Evolutionary conservation across 2,888 invertebrate genomes (phyloP).

Genomic region (Ryuthela nishihirai): DNA sequence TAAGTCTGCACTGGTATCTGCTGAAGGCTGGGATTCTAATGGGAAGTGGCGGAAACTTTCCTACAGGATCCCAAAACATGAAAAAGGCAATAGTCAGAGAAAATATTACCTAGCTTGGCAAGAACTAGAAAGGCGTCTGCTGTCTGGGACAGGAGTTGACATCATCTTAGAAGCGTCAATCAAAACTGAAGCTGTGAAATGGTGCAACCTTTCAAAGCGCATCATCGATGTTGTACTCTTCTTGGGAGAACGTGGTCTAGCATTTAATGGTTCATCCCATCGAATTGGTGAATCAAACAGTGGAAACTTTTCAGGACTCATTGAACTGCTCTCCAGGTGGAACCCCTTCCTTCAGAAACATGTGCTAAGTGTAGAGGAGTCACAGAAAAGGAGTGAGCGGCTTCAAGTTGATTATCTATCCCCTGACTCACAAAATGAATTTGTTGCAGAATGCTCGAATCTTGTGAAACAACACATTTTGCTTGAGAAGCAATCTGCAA

Average conservation of each 20-base stretch:
- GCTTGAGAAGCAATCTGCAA: no score
- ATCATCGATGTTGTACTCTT: not conserved
- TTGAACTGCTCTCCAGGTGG: not conserved
- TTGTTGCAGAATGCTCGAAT: not conserved
- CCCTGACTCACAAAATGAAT: not conserved
- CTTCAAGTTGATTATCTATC: not conserved
- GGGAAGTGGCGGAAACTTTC: not conserved
- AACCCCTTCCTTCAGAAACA: constrained; percentile 1
- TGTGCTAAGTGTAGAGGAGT: constrained; percentile 1
- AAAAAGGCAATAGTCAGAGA: not conserved
- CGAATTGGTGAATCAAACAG: not conserved
- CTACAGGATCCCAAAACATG: not conserved
- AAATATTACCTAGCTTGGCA: not conserved
- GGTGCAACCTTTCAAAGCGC: not conserved
- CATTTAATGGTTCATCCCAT: not conserved
- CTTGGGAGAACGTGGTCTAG: not conserved
- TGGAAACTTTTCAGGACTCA: not conserved
- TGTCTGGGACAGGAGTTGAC: not conserved
- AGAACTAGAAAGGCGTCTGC: not conserved
- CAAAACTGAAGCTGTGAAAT: constrained; percentile 5
- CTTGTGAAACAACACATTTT: not conserved
- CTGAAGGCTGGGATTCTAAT: not conserved
- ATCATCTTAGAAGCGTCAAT: not conserved
- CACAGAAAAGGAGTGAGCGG: not conserved
- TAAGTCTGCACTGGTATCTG: not conserved